A percentile compares a stretch with the other conserved stretches of the same genome.
phyloP scores from a whole-genome alignment of 2,888 invertebrate genomes.

The Epinotia brunnichana region DNA sequence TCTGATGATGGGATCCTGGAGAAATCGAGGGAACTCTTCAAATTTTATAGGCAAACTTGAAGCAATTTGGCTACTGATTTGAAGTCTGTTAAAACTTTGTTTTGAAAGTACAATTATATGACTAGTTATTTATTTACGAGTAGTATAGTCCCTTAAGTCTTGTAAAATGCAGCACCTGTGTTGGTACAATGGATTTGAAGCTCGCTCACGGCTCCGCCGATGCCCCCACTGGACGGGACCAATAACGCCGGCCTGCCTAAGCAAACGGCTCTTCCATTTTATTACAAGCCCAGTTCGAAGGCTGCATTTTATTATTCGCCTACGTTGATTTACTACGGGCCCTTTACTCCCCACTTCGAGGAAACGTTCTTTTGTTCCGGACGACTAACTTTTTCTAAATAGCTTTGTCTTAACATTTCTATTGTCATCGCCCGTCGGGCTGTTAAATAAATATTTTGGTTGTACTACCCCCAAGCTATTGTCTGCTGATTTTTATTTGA shows the following conservation, averaged over 20 bases:
- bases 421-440: conserved; percentile 65
- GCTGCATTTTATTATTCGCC: conserved; percentile 67
- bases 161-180: conserved; percentile 1
- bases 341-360: conserved; percentile 61
- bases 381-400: conserved; percentile 72
- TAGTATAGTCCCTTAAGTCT: neutral
- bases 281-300: conserved; percentile 47
- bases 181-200: conserved; percentile 11
- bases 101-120: too few relatives aligned
- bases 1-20: too few relatives aligned
- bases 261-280: conserved; percentile 42
- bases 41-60: too few relatives aligned
- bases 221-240: conserved; percentile 29
- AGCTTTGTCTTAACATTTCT: conserved; percentile 73
- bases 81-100: too few relatives aligned
- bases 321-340: conserved; percentile 69
- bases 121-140: neutral
- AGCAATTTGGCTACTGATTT: too few relatives aligned
- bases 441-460: conserved; percentile 75
- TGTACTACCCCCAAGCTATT: conserved; percentile 66
- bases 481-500: conserved; percentile 52
- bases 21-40: too few relatives aligned
- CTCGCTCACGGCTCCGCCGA: conserved; percentile 18
- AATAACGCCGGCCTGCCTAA: conserved; percentile 31
- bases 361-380: conserved; percentile 75